Conservation (phyloP, 2,888 invertebrate species). For the Clostera curtula region DNA sequence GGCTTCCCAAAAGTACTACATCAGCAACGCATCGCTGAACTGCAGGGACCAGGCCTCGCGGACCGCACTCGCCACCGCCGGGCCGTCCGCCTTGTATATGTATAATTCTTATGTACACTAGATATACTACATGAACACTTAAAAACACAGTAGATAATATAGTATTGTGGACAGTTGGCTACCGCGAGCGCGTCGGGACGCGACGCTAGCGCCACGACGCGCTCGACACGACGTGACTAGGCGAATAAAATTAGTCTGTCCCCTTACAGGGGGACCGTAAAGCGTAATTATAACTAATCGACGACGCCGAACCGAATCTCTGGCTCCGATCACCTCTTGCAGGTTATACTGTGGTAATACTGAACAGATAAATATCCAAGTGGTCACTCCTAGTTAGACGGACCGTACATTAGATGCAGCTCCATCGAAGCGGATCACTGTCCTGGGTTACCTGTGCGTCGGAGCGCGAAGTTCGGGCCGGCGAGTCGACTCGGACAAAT, state of each 20-base stretch:
- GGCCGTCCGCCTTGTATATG: constrained; percentile 32
- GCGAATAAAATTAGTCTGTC: constrained; percentile 56
- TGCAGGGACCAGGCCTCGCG: background rate
- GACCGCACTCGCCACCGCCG: constrained; percentile 11
- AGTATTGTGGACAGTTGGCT: constrained; percentile 63
- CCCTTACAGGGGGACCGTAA: constrained; percentile 44
- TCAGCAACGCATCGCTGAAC: constrained; percentile 12
- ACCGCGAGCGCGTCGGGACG: constrained; percentile 42
- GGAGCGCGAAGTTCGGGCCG: constrained; percentile 8
- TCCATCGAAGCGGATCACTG: no score
- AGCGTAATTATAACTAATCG: constrained; percentile 58
- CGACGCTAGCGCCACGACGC: constrained; percentile 32
- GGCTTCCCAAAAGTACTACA: constrained; percentile 4
- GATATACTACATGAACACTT: constrained; percentile 67
- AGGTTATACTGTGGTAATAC: no score
- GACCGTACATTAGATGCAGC: no score
- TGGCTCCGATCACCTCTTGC: background rate
- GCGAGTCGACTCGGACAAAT: constrained; percentile 19
- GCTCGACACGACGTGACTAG: constrained; percentile 62
- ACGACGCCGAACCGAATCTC: background rate
- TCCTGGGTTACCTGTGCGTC: no score
- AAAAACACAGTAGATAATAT: constrained; percentile 64
- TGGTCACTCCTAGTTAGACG: no score
- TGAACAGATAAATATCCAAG: no score
- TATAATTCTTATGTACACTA: constrained; percentile 66